Percentiles rank a stretch among this genome's conserved stretches.
Evolutionary conservation across 2,113 vertebrate genomes (phyloP).

Genomic region (Colossoma macropomum): DNA sequence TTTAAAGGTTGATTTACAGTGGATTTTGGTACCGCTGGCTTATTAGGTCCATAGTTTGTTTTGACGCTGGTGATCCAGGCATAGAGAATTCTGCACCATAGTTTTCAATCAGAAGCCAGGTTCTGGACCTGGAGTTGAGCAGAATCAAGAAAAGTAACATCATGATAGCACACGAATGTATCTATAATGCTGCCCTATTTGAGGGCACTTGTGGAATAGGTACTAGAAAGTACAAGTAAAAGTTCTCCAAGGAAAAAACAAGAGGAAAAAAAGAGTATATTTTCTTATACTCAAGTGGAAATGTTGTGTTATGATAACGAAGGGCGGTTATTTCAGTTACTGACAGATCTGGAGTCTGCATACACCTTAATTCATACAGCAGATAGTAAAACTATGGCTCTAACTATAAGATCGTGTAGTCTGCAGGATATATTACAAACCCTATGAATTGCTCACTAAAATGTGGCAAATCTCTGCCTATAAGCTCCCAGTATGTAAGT

Average conservation of each 20-base stretch:
- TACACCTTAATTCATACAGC: not conserved
- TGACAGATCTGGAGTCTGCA: too few relatives aligned
- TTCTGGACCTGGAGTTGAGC: not conserved
- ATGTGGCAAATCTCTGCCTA: not conserved
- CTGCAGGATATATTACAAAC: not conserved
- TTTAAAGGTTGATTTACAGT: constrained; percentile 4
- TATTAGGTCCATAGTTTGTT: not conserved
- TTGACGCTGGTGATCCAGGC: not conserved
- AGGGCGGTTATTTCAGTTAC: too few relatives aligned
- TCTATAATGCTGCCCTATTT: not conserved
- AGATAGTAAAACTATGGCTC: not conserved
- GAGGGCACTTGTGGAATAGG: not conserved
- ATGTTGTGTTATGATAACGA: too few relatives aligned
- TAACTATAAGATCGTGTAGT: not conserved
- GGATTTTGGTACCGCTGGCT: constrained; percentile 12
- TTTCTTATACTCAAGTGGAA: too few relatives aligned
- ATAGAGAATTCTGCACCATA: not conserved
- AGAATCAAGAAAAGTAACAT: not conserved
- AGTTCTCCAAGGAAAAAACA: not conserved
- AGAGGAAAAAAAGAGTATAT: not conserved
- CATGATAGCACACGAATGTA: not conserved
- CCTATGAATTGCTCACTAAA: not conserved
- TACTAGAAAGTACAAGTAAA: not conserved
- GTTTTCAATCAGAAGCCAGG: not conserved
- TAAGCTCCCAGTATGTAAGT: not conserved